A percentile compares a stretch with the other conserved stretches of the same genome.
Evolutionary conservation across 1,140 invertebrate species (phyloP).

Genomic region (Drosophila punjabiensis): DNA sequence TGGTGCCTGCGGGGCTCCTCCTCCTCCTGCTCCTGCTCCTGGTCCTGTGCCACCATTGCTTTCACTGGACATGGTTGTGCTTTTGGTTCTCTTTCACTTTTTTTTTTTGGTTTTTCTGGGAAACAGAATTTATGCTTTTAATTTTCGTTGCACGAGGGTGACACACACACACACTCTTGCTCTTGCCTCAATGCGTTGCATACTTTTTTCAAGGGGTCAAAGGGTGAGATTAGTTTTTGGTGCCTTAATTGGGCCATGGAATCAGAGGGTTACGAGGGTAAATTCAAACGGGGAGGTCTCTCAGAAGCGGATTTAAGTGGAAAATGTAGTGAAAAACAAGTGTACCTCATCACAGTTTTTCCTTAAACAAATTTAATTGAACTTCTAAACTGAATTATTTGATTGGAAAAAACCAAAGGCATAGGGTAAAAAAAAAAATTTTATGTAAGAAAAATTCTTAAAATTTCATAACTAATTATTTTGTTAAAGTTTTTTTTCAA

Average conservation of each 20-base stretch:
- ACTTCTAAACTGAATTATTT: background rate
- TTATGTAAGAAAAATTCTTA: accelerated
- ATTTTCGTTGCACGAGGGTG: slow-evolving; percentile 15
- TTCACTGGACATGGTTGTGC: slow-evolving; percentile 42
- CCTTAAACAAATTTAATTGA: background rate
- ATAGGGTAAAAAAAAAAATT: background rate
- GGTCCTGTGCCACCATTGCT: slow-evolving; percentile 14
- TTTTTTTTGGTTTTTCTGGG: slow-evolving; percentile 19
- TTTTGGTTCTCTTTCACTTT: background rate
- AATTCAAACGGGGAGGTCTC: background rate
- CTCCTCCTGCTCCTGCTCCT: background rate
- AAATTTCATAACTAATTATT: background rate
- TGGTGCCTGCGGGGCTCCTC: slow-evolving; percentile 9
- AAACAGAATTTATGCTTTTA: slow-evolving; percentile 51
- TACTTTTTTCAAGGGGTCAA: slow-evolving; percentile 24
- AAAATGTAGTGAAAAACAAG: background rate
- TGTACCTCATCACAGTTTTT: background rate
- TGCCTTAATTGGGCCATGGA: background rate
- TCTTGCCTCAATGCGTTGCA: slow-evolving; percentile 42
- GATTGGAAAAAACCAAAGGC: background rate
- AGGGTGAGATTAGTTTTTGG: background rate
- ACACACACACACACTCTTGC: background rate
- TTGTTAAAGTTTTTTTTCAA: background rate
- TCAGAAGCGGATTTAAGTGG: no score
- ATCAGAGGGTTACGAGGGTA: background rate